Base-by-base conservation (phyloP, 2,888 invertebrate species). In the Lepidocyrtoides sp. region DNA sequence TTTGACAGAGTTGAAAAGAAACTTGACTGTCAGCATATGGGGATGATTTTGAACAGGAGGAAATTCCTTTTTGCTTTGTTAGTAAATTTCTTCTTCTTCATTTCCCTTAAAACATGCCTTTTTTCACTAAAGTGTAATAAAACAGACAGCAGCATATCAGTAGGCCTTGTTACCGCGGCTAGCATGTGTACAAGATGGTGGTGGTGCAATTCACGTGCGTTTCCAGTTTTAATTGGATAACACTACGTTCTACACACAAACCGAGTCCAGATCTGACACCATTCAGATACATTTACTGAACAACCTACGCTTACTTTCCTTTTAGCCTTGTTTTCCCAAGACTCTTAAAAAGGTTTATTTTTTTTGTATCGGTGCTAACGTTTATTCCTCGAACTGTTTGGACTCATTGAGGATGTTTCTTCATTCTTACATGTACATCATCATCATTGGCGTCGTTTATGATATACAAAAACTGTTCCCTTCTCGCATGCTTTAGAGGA, bases 1-100 rank as follows among this genome's bases (percentile, higher is more conserved):
- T 79, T 81, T 54, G 88, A 89, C 82, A 51, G 48, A 81, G 79
- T 79, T n/a, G 48, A 26, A 60, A 44, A 44, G 63, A 48, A 88
- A 51, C 69, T 82, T 89, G 20, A 29, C 81, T 36, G 2, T 23
- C 36, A 8, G 69, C 69, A 72, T 32, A 72, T 41, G 26, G 41
- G 17, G 69, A 20, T 41, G 20, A 72, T 41, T 23, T 10, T 23
- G 20, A 72, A 20, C 26, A 23, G 32, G 29, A 17, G 29, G 48
- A 75, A 20, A 14, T 48, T 48, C 1, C 41, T 69, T 72, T 36
- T 12, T 63, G n/a, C 4, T 63, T 66, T 3, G 12, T 32, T n/a
- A 1, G 29, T 10, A 63, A 20, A 5, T 48, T 26, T 20, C 20
- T 77, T 77, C 41, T 12, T 51, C 0, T 20, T 77, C 14, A 8